Base-by-base conservation (phyloP, 1,140 invertebrate genomes). In the Neotoxoptera formosana region DNA sequence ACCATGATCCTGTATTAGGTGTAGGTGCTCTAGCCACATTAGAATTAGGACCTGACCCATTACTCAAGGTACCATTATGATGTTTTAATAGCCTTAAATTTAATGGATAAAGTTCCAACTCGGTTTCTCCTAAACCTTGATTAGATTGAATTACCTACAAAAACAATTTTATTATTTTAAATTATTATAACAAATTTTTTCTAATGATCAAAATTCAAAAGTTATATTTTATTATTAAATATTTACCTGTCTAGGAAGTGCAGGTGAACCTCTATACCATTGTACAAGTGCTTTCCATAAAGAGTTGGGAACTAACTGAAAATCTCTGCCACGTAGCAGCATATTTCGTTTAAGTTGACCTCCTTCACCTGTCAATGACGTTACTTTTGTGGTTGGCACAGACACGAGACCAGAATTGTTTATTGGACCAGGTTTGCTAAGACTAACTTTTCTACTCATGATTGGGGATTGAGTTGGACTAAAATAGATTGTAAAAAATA, bases 211-310 rank as follows among this genome's bases (percentile, higher is more conserved):
- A 76, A 76, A n/a, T 6, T 76, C n/a, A 1, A 76, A 76, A n/a
- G 17, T 76, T 88, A 88, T 34, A 48, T n/a, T 47, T 89, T 45
- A 21, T 90, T 81, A 88, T 51, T 51, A 51, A 51, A 11, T 51
- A 0, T 91, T 95, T 94, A 97, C 98, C 96, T 98, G 97, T 95
- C 98, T 95, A 9, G 98, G 98, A 93, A 98, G 95, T 11, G 97
- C 96, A 93, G 97, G 96, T n/a, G 96, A 96, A 81, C 97, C 97
- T 53, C 97, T 97, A 95, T 98, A 98, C 98, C 98, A 98, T 87
- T 97, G 96, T 93, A 97, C 96, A 83, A 98, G 95, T 30, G 98
- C 98, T 94, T 97, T 97, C 98, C 98, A 98, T 93, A 98, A 95
- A 47, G 97, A 96, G 95, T 98, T 97, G 36, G 98, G 97, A 53